Percentiles rank a stretch among this genome's conserved stretches.
These are phyloP conservation scores for Heteromyza rotundicornis DNA, from an alignment of 2,888 invertebrate species.

Conservation along the genomic window DNA sequence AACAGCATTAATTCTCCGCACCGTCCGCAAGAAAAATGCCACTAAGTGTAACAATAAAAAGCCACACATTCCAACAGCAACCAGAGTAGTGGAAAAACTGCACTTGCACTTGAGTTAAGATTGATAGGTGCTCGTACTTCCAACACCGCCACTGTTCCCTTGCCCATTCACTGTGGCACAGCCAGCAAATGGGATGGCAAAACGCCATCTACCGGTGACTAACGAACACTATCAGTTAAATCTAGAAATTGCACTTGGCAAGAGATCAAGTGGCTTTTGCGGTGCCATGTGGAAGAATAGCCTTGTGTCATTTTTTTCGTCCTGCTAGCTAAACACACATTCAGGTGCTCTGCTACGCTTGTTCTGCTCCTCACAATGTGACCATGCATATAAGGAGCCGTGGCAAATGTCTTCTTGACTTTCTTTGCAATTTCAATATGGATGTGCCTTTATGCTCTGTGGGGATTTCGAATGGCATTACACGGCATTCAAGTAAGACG, in stretches of 20 bases:
- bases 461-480: constrained; percentile 46
- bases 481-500: too few species aligned
- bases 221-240: constrained; percentile 43
- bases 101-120: constrained; percentile 33
- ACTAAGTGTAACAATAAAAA: constrained; percentile 26
- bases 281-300: neutral
- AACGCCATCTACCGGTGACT: constrained; percentile 35
- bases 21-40: constrained; percentile 18
- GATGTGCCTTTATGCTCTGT: constrained; percentile 10
- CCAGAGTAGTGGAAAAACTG: constrained; percentile 11
- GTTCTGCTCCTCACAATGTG: neutral
- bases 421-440: constrained; percentile 4
- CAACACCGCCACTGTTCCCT: constrained; percentile 25
- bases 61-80: constrained; percentile 7
- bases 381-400: neutral
- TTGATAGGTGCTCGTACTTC: constrained; percentile 38
- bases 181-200: constrained; percentile 9
- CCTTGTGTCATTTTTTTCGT: too few species aligned
- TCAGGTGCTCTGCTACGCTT: neutral
- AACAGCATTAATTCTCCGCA: neutral
- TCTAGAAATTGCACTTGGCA: constrained; percentile 46
- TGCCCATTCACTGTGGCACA: neutral
- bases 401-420: neutral
- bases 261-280: constrained; percentile 34
- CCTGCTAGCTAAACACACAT: neutral